Evolutionary conservation across 2,113 vertebrate genomes (phyloP), one percentile per base, ranked within the genome.

Genomic region (Willisornis vidua): DNA sequence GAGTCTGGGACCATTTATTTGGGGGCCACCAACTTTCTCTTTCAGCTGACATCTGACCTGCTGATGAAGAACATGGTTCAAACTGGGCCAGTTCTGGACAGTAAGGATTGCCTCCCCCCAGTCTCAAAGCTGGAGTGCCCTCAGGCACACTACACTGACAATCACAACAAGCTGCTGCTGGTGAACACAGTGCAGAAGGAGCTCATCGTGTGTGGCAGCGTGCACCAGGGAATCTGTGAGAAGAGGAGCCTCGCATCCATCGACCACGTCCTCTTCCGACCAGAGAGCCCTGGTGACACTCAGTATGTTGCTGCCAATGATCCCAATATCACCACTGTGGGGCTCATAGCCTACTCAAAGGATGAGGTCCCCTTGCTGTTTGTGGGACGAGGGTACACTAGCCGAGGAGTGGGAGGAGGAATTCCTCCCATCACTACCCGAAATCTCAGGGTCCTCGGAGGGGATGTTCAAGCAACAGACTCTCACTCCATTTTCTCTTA

Each of bases 261-360:
- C 0, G 68, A 96, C 29, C 87, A 68, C 0, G 96, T 99, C 48
- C 97, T 98, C 35, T 99, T 99, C 93, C 98, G 98, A 20, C 98
- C 99, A 0, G 98, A 99, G 89, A 97, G 98, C 68, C 99, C 99
- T 0, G 99, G 99, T 58, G 99, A 99, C 87, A 99, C 99, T 9
- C 99, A 99, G 73, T 99, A 99, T 0, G 99, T 99, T 49, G 99
- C 99, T 3, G 99, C 99, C 71, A 99, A 99, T 20, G 98, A 99
- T 91, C 99, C 99, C n/a, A 98, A 98, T 2, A 98, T 99, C 80
- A 99, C 98, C 77, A 99, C 99, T 0, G 99, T 99, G 84, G 99
- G 99, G 14, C 97, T 99, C 19, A 98, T 99, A n/a, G 98, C 98
- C 22, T 98, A 96, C 82, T 97, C 98, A 3, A 98, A 97, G 68